phyloP scores from a whole-genome alignment of 2,888 invertebrate species.

The Drosophila subquinaria region DNA sequence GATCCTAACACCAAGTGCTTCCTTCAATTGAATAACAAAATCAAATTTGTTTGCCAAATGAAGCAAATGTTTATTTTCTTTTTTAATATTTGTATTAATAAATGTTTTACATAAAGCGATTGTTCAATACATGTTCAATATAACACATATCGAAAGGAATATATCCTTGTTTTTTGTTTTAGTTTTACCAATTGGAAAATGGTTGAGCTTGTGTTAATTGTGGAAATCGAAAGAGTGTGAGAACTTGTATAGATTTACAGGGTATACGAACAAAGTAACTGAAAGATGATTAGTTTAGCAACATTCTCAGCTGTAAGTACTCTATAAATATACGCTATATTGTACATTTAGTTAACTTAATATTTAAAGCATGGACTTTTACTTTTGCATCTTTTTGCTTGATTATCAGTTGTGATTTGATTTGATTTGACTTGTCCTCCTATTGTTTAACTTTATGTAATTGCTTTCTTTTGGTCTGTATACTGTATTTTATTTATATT shows the following conservation, averaged over 20 bases:
- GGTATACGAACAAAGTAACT: constrained; percentile 2
- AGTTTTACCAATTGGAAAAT: constrained; percentile 36
- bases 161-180: constrained; percentile 20
- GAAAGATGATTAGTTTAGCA: constrained; percentile 15
- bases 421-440: constrained; percentile 29
- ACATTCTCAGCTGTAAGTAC: constrained; percentile 20
- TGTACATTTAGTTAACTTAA: constrained; percentile 79
- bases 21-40: constrained; percentile 44
- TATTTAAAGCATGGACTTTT: constrained; percentile 74
- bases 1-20: constrained; percentile 52
- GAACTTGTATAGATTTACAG: constrained; percentile 17
- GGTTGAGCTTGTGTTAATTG: constrained; percentile 40
- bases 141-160: constrained; percentile 41
- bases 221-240: constrained; percentile 15
- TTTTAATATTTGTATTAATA: constrained; percentile 64
- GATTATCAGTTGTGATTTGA: constrained; percentile 15
- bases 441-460: constrained; percentile 65
- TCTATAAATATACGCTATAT: constrained; percentile 39
- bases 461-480: constrained; percentile 43
- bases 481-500: constrained; percentile 12
- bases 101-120: constrained; percentile 77
- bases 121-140: constrained; percentile 47
- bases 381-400: constrained; percentile 11
- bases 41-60: constrained; percentile 60
- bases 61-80: constrained; percentile 48